A percentile compares a stretch with the other conserved stretches of the same genome.
Conservation (phyloP, 1,140 invertebrate species). For the Batillaria attramentaria region DNA sequence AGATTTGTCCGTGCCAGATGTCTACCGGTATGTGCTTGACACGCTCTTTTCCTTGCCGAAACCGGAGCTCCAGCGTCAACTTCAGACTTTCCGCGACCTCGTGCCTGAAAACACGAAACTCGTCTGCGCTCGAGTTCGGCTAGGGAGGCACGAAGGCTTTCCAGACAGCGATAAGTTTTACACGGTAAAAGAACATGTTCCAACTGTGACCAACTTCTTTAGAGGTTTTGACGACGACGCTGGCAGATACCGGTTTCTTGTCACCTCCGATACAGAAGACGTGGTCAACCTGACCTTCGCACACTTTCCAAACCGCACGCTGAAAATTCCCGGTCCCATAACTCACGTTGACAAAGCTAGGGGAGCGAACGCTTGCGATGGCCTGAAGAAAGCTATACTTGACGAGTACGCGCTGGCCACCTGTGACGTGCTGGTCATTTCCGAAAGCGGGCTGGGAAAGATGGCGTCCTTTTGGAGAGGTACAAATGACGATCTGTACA, state of each 20-base stretch:
- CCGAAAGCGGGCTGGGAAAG: conserved; percentile 34
- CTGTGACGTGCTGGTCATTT: conserved; percentile 40
- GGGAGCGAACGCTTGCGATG: conserved; percentile 21
- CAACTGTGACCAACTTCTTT: conserved; percentile 29
- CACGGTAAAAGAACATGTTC: neutral
- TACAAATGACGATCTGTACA: conserved; percentile 26
- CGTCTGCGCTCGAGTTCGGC: conserved; percentile 42
- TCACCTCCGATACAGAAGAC: conserved; percentile 40
- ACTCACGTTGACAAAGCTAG: conserved; percentile 35
- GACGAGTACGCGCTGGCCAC: conserved; percentile 32
- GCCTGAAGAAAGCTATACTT: conserved; percentile 34
- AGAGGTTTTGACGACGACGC: conserved; percentile 22
- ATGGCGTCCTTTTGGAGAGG: conserved; percentile 33
- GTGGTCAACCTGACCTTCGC: conserved; percentile 19
- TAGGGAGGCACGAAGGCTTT: conserved; percentile 34
- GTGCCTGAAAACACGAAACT: conserved; percentile 4
- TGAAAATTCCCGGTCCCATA: conserved; percentile 36
- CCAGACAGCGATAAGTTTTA: conserved; percentile 22
- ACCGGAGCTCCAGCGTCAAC: neutral
- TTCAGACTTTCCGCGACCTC: neutral
- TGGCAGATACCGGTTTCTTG: conserved; percentile 29
- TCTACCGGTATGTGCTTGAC: conserved; percentile 4
- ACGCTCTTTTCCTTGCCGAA: conserved; percentile 1
- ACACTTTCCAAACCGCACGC: conserved; percentile 17
- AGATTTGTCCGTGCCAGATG: neutral